A percentile compares a stretch with the other conserved stretches of the same genome.
Evolutionary conservation across 1,140 invertebrate species (phyloP).

Genomic region (Anoplophora glabripennis): DNA sequence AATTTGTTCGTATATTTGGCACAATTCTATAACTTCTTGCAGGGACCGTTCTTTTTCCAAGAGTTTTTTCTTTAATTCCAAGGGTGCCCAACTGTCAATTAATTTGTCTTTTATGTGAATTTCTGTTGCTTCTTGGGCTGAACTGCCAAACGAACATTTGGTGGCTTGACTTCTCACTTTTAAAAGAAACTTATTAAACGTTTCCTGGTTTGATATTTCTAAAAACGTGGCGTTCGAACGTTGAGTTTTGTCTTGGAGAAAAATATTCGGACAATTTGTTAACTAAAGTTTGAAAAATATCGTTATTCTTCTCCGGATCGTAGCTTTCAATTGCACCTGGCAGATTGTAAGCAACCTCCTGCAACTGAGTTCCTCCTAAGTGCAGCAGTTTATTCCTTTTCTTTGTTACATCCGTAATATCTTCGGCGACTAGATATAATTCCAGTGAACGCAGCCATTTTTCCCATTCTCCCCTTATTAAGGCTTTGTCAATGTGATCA

Average conservation of each 20-base stretch:
- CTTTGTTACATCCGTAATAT: constrained; percentile 26
- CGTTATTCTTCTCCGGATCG: constrained; percentile 5
- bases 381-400: constrained; percentile 37
- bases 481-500: constrained; percentile 17
- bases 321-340: constrained; percentile 35
- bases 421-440: constrained; percentile 18
- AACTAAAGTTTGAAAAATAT: constrained; percentile 13
- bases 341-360: constrained; percentile 38
- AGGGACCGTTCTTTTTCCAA: constrained; percentile 36
- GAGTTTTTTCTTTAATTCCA: constrained; percentile 33
- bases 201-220: constrained; percentile 28
- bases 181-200: constrained; percentile 31
- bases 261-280: constrained; percentile 8
- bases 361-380: constrained; percentile 36
- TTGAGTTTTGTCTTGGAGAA: constrained; percentile 7
- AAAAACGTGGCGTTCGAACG: constrained; percentile 39
- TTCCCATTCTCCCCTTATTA: constrained; percentile 16
- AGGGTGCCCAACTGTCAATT: constrained; percentile 33
- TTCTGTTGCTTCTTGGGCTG: constrained; percentile 33
- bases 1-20: constrained; percentile 25
- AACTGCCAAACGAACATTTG: constrained; percentile 34
- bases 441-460: constrained; percentile 18
- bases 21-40: constrained; percentile 29
- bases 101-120: constrained; percentile 38
- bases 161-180: constrained; percentile 36